Base-by-base conservation (phyloP, 2,888 invertebrate species). In the Synanthedon andrenaeformis region DNA sequence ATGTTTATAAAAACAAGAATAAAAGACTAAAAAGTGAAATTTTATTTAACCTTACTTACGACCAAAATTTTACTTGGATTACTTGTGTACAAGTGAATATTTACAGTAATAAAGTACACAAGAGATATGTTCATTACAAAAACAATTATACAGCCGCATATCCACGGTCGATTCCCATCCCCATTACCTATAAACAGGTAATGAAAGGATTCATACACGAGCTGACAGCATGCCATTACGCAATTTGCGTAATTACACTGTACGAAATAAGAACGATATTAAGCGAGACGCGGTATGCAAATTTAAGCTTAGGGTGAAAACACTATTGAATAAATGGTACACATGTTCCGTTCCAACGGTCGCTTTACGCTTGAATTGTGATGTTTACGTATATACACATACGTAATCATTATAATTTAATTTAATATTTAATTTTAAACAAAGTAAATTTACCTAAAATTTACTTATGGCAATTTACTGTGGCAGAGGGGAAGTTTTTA, bases 191-290 rank as follows among this genome's bases (percentile, higher is more conserved):
- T 45, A 45, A 45, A 45, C 14, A 14, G 48, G 17, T 49, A 19
- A 49, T 49, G 49, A 23, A 49, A 49, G 49, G 12, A 49, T 49
- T 49, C 61, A 63, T 63, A 63, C 59, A 64, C 58, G 59, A 55
- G 54, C 68, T 67, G 72, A 72, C 74, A 75, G 70, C 67, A 59
- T 63, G 58, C 59, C 67, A 77, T 80, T 79, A 80, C 67, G 69
- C 68, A 69, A 79, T 75, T 78, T 75, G 69, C 74, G 73, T 81
- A 80, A 81, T 80, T 70, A 64, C 65, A 79, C 62, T 67, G 67
- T 67, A 70, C 61, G 61, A 62, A 70, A 72, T 70, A 70, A 71
- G 66, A 65, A 58, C 66, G 62, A 67, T 70, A 68, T 63, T 66
- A 65, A 69, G 59, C 61, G 60, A 17, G 64, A 62, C 60, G 65